Evolutionary conservation across 2,888 invertebrate genomes (phyloP).

Genomic region (Tetranychus piercei): DNA sequence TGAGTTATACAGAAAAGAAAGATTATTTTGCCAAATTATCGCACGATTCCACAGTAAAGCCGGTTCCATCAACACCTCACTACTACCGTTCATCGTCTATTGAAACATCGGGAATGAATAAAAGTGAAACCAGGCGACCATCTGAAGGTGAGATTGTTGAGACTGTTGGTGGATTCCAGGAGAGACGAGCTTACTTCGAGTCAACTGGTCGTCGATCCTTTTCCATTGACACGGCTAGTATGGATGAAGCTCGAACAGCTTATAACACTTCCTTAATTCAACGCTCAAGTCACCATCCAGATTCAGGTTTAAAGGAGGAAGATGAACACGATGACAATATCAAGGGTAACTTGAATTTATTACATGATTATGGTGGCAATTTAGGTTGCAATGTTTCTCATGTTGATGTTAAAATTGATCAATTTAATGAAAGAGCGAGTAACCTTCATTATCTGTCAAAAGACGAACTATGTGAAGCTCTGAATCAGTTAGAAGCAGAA

Average conservation of each 20-base stretch:
- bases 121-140: background rate
- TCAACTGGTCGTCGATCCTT: background rate
- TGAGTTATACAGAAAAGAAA: slow-evolving; percentile 20
- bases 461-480: background rate
- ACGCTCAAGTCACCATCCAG: background rate
- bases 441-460: background rate
- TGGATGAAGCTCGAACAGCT: background rate
- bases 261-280: background rate
- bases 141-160: slow-evolving; percentile 24
- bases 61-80: slow-evolving; percentile 2
- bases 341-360: background rate
- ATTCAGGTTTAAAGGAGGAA: background rate
- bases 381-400: background rate
- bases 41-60: slow-evolving; percentile 8
- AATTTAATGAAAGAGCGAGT: background rate
- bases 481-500: background rate
- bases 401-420: background rate
- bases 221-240: background rate
- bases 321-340: background rate
- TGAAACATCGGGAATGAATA: background rate
- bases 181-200: background rate
- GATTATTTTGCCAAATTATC: slow-evolving; percentile 19
- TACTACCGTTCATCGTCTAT: background rate
- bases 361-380: background rate
- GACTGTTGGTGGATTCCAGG: slow-evolving; percentile 11